phyloP scores from a whole-genome alignment of 2,888 invertebrate genomes.

The Drosophila emarginata region DNA sequence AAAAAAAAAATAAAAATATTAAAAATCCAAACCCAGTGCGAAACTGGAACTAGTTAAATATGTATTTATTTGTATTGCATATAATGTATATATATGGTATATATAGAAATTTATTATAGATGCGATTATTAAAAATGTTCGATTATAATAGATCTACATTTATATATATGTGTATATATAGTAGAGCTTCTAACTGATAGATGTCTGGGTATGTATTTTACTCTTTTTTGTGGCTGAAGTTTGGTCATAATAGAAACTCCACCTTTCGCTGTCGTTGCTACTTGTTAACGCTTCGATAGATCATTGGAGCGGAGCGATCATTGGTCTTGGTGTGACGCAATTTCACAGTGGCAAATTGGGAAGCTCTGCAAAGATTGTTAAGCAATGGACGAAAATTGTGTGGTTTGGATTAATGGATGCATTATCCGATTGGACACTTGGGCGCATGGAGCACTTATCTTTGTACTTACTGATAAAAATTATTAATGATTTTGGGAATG shows the following conservation, averaged over 20 bases:
- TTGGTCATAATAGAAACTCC: constrained; percentile 63
- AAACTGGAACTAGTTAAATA: constrained; percentile 44
- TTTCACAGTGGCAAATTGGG: constrained; percentile 94
- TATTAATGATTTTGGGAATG: constrained; percentile 23
- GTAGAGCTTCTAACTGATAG: constrained; percentile 4
- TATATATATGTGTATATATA: constrained; percentile 6
- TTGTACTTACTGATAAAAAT: constrained; percentile 10
- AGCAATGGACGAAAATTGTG: constrained; percentile 34
- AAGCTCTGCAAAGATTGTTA: constrained; percentile 85
- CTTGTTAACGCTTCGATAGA: constrained; percentile 81
- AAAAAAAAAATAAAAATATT: neutral
- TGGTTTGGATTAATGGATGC: neutral
- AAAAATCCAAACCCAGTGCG: constrained; percentile 51
- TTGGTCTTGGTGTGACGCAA: constrained; percentile 93
- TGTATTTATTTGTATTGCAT: constrained; percentile 16
- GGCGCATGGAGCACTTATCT: neutral
- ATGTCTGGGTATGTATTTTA: constrained; percentile 11
- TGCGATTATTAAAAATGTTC: constrained; percentile 24
- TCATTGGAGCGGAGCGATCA: constrained; percentile 92
- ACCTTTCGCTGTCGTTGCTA: constrained; percentile 74
- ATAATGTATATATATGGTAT: constrained; percentile 4
- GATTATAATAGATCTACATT: constrained; percentile 1
- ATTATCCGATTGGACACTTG: neutral
- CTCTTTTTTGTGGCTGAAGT: constrained; percentile 38
- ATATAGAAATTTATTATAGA: constrained; percentile 15